Evolutionary conservation across 2,888 invertebrate species (phyloP), one percentile per base, ranked within the genome.

Genomic region (Junonia oenone): DNA sequence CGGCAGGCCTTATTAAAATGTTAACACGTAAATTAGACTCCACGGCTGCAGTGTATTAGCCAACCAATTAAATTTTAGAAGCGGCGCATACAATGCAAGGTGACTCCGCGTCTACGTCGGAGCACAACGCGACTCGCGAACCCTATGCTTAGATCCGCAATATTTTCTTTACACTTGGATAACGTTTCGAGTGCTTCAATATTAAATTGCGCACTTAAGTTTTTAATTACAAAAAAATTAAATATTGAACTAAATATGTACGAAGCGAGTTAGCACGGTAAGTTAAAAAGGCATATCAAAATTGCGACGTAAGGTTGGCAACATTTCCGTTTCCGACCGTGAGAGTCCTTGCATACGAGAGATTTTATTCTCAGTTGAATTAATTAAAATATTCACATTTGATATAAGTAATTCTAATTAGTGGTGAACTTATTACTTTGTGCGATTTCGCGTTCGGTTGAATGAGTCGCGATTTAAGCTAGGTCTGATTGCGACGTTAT

Each of bases 1-100:
- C 73, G 77, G 76, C 74, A 59, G 78, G 84, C 85, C 88, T 89
- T 90, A 89, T 89, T 88, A 89, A 89, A 89, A 86, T 81, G 86
- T 86, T 86, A 87, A 88, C 88, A 81, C 85, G 87, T 86, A 89
- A 89, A 88, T 89, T 87, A 89, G 88, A 87, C 83, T 78, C 71
- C 63, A 70, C 76, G 72, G 75, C 75, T 71, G 71, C 68, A 75
- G 74, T 79, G 84, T 84, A 89, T 88, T 89, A 87, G 86, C 85
- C 75, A 82, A 80, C 89, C 87, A 87, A 87, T 88, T 87, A 84
- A 88, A 87, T 83, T 83, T 83, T 77, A 81, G 78, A 80, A 80
- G 74, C 76, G 69, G 71, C 67, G 64, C 67, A 69, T 68, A 82
- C 82, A 86, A 84, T 83, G 65, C 73, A 71, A 76, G 73, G 72